Evolutionary conservation across 1,140 invertebrate genomes (phyloP).

Genomic region (Piezodorus guildinii): DNA sequence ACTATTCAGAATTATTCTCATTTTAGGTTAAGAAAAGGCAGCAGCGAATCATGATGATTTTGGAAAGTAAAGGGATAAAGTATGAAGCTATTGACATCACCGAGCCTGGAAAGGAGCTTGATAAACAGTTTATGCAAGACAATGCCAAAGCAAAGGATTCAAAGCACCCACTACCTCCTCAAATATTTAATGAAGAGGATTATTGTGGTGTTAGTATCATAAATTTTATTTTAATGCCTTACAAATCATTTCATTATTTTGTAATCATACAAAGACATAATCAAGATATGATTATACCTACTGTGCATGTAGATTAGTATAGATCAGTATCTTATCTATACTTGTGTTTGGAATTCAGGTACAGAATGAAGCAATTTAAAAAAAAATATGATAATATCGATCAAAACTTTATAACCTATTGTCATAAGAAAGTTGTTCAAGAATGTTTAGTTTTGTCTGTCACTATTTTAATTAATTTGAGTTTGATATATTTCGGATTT

Average conservation of each 20-base stretch:
- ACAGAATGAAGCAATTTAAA: too few relatives aligned
- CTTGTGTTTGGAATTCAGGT: too few relatives aligned
- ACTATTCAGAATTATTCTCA: conserved; percentile 22
- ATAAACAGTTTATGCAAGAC: conserved; percentile 86
- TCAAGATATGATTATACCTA: too few relatives aligned
- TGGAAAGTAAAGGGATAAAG: conserved; percentile 78
- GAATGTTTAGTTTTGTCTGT: too few relatives aligned
- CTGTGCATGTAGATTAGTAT: too few relatives aligned
- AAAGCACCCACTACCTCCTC: conserved; percentile 72
- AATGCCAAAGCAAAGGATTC: conserved; percentile 64
- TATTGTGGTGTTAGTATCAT: conserved; percentile 74
- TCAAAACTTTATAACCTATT: too few relatives aligned
- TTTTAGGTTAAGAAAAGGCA: conserved; percentile 87
- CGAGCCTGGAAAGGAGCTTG: conserved; percentile 73
- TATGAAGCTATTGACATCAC: conserved; percentile 87
- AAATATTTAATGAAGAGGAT: conserved; percentile 83
- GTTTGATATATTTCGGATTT: too few relatives aligned
- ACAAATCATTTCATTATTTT: background rate
- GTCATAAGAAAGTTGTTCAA: too few relatives aligned
- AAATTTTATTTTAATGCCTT: background rate
- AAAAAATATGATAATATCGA: too few relatives aligned
- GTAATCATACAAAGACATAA: too few relatives aligned
- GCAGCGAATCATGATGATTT: conserved; percentile 78
- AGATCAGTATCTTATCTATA: too few relatives aligned
- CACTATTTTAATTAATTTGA: too few relatives aligned